phyloP scores from a whole-genome alignment of 92 coral and sea anemone species.

The Paragorgia papillata region DNA sequence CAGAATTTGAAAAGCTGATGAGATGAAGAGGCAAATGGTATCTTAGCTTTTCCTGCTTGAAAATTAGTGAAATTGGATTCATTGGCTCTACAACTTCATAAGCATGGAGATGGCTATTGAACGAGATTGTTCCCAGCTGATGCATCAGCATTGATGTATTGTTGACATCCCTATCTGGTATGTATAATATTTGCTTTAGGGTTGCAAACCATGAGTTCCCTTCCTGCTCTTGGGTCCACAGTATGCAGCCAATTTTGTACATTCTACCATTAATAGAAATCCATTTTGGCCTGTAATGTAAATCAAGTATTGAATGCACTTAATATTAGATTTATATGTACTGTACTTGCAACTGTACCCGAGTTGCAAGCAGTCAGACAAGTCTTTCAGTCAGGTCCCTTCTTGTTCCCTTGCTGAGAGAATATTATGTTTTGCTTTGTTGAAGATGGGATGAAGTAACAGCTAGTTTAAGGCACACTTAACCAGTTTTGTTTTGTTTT shows the following conservation, averaged over 20 bases:
- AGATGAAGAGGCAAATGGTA: conserved; percentile 1
- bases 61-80: not conserved
- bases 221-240: conserved; percentile 55
- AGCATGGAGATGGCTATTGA: conserved; percentile 60
- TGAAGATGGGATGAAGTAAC: too few species aligned
- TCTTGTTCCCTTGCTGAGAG: too few species aligned
- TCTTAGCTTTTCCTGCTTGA: not conserved
- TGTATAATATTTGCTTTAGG: conserved; percentile 54
- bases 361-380: not conserved
- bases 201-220: conserved; percentile 57
- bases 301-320: not conserved
- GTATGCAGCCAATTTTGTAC: conserved; percentile 52
- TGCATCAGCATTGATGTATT: conserved; percentile 48
- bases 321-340: not conserved
- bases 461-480: too few species aligned
- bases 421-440: too few species aligned
- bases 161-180: conserved; percentile 47
- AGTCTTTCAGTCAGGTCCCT: too few species aligned
- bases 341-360: not conserved
- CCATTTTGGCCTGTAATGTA: conserved; percentile 59
- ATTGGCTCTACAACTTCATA: conserved; percentile 20
- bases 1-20: not conserved
- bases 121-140: conserved; percentile 43
- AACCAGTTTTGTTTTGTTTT: too few species aligned
- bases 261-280: conserved; percentile 56